Conservation (phyloP, 2,797 vertebrate genomes). For the Peromyscus melanophrys region DNA sequence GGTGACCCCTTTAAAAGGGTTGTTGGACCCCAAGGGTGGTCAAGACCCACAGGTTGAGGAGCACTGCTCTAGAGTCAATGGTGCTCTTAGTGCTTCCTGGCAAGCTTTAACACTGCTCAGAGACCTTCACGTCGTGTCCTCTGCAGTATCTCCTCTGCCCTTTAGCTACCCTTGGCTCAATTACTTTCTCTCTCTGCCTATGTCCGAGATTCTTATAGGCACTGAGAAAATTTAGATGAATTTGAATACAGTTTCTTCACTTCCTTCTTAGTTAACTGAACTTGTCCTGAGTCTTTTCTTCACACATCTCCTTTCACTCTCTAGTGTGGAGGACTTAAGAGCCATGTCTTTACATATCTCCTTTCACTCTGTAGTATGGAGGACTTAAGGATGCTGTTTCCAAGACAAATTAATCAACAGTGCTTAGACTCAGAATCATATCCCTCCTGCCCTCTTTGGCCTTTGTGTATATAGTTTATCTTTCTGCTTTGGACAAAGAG, state of each 20-base stretch:
- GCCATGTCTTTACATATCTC: not conserved
- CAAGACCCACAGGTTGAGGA: not conserved
- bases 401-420: not conserved
- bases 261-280: slow-evolving; percentile 23
- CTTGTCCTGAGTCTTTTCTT: not conserved
- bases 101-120: slow-evolving; percentile 49
- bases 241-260: not conserved
- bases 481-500: slow-evolving; percentile 40
- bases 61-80: not conserved
- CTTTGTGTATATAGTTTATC: not conserved
- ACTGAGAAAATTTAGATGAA: slow-evolving; percentile 38
- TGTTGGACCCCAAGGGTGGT: not conserved
- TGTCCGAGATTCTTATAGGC: not conserved
- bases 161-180: not conserved
- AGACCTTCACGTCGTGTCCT: slow-evolving; percentile 25
- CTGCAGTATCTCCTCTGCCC: not conserved
- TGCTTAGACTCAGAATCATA: slow-evolving; percentile 17
- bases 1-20: not conserved
- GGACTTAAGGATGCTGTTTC: not conserved
- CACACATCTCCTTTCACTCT: not conserved
- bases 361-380: not conserved
- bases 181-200: not conserved
- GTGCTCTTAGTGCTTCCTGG: not conserved
- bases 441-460: not conserved
- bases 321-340: not conserved